Base-by-base conservation (phyloP, 2,888 invertebrate species). In the Eupithecia subfuscata region DNA sequence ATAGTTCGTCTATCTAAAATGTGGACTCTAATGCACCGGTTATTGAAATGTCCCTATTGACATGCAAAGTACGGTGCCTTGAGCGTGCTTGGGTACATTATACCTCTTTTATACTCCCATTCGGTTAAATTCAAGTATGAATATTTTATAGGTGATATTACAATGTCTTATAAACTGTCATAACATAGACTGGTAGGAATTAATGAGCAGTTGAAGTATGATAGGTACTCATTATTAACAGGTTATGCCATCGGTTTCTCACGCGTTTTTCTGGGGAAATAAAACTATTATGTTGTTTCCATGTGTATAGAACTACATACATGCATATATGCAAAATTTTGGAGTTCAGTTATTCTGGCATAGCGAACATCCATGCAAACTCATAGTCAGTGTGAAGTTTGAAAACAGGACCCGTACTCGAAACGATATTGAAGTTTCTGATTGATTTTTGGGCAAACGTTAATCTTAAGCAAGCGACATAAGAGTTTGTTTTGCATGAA, bases 11-110 rank as follows among this genome's bases (percentile, higher is more conserved):
- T 14, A 30, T 64, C 16, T 64, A 16, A 18, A 64, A 34, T 64
- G 34, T 34, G 9, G 18, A 64, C 34, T 64, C 34, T 64, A 64
- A 64, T 60, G 60, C 60, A 60, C 60, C 12, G 18, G 34, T 64
- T 64, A 64, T 64, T 34, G 64, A 60, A 25, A 60, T 60, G 60
- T 60, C 60, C 60, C 25, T 25, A 25, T 60, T 60, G 60, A 60
- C 60, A 60, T 25, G 60, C 60, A 25, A 60, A 22, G 60, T n/a
- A 5, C 60, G 22, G 56, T 12, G 56, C 60, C 14, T 8, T 16
- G 30, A 63, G 63, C 63, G 34, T 64, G 64, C 34, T 64, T 18
- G 18, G 30, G 8, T 63, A 30, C 63, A 34, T 30, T 63, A 14
- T 16, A 30, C 14, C 43, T 14, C 9, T 63, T 63, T 63, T 30